Evolutionary conservation across 2,797 vertebrate species (phyloP).

Genomic region (Corythornis leucogaster): DNA sequence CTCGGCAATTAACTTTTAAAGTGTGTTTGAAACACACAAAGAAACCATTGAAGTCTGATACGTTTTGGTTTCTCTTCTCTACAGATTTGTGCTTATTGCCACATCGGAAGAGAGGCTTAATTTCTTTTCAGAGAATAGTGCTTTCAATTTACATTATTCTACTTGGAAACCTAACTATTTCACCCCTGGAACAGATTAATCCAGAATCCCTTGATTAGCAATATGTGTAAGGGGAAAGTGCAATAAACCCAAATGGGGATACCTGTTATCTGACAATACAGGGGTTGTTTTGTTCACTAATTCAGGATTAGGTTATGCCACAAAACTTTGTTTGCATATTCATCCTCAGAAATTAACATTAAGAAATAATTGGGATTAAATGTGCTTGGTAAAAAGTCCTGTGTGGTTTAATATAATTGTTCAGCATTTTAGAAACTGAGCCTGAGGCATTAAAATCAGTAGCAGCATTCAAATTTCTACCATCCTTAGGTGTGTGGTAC

Average conservation of each 20-base stretch:
- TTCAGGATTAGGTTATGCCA: neutral
- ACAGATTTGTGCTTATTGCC: neutral
- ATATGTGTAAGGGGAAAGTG: neutral
- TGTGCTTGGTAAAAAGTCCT: neutral
- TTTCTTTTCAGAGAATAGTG: neutral
- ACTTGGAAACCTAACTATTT: neutral
- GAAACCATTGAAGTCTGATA: neutral
- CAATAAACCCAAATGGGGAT: neutral
- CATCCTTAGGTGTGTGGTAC: neutral
- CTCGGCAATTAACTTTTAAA: neutral
- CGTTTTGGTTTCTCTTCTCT: neutral
- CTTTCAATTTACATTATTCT: neutral
- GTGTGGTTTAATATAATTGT: neutral
- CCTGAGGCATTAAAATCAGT: rapidly evolving
- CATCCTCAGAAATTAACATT: neutral
- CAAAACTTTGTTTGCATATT: neutral
- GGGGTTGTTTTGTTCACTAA: rapidly evolving
- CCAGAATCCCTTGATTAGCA: neutral
- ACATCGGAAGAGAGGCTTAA: neutral
- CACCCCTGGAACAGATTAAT: neutral
- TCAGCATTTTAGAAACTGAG: neutral
- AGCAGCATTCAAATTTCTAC: neutral
- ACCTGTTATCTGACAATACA: neutral
- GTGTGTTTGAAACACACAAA: neutral
- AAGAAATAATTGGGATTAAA: neutral